Base-by-base conservation (phyloP, 1,140 invertebrate genomes). In the Neodiprion fabricii region DNA sequence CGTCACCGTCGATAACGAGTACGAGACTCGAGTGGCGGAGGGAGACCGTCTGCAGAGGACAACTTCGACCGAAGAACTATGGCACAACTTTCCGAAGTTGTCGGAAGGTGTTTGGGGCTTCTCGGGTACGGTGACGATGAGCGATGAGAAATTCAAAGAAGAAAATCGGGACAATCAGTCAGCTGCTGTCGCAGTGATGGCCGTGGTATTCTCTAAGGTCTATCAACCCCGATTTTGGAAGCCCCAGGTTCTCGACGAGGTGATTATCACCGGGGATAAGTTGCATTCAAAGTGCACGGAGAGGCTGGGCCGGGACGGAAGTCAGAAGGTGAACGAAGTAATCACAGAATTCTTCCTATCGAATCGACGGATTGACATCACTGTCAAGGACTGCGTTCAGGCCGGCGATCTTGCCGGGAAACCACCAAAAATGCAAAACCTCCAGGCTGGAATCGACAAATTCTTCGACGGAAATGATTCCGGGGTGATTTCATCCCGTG, bases 261-360 rank as follows among this genome's bases (percentile, higher is more conserved):
- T 87, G 0, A 78, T 83, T 12, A 67, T 82, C 7, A 83, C 84
- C 0, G 86, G 85, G 1, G 81, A 84, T 8, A 86, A 84, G 65
- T 72, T 88, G 9, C 84, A 85, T 66, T 76, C 81, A 0, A 83
- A 81, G n/a, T 83, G 78, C 48, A 76, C 79, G 1, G 76, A 71
- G 11, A 77, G 82, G 47, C 71, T 83, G 0, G 82, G 79, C 0
- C 67, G 61, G 8, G 74, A 68, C 10, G 28, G 28, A 0, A 21
- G n/a, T 11, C 80, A 77, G 0, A 73, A 77, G 17, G 74, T 80
- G 8, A 83, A 84, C 49, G 81, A 86, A 40, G 81, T 87, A 21
- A 80, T 85, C 2, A 82, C 71, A 7, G 85, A 86, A 71, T 85
- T 87, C 47, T 85, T 86, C 61, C 67, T 88, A 1, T 82, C 85